Evolutionary conservation across 2,888 invertebrate genomes (phyloP), one percentile per base, ranked within the genome.

Genomic region (Drosophila seclusa): DNA sequence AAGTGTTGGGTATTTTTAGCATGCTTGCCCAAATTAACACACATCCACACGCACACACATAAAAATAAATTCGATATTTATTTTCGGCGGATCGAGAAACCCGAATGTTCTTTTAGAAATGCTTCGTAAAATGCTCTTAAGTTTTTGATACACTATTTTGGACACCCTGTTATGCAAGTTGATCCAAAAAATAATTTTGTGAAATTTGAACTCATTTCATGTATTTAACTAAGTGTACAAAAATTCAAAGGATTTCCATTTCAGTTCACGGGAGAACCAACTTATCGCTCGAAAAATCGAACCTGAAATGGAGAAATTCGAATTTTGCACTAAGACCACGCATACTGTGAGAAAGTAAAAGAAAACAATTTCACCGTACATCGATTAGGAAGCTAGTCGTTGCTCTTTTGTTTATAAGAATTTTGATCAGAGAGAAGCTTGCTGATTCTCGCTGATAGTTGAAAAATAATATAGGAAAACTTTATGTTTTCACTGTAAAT

Each of bases 51-150:
- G 1, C 24, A 53, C 48, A 57, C 8, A 48, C 29, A 38, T n/a
- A 18, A 16, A 61, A 50, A 52, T 8, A 50, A 60, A 68, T 64
- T 61, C 76, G 61, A 64, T 64, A 64, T 76, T 53, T 76, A 76
- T 45, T 53, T 53, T 76, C 53, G 52, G 63, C 40, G 38, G n/a
- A n/a, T 31, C 24, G 49, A 31, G n/a, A 53, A 63, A 34, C 3
- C 52, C 49, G 24, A 58, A 52, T 24, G 53, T 24, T 70, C 38
- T n/a, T 21, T 34, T 49, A 64, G 59, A n/a, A 34, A 45, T 45
- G 16, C 11, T 24, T 59, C 27, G n/a, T n/a, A 42, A 34, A 57
- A 49, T 52, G 10, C 27, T 57, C 40, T 42, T 61, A 8, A 10
- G 32, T 40, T 55, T 42, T 27, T 16, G 1, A 31, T 21, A 54